These are phyloP conservation scores for Lutjanus campechanus DNA, from an alignment of 2,797 vertebrate genomes.

Conservation along the genomic window DNA sequence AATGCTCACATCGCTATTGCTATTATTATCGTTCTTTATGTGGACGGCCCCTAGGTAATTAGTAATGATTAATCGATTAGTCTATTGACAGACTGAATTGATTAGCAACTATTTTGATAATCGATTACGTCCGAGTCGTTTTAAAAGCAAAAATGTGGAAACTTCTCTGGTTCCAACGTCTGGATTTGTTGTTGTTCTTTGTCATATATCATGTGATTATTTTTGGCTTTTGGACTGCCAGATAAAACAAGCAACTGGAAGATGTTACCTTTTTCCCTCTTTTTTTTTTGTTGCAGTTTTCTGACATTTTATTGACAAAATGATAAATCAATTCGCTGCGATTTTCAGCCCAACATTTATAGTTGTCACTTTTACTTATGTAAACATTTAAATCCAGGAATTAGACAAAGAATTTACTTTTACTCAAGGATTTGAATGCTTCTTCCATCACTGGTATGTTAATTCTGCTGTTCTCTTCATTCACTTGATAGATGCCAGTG, in stretches of 20 bases:
- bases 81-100: neutral
- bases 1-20: too few relatives aligned
- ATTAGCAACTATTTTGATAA: neutral
- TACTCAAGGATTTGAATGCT: neutral
- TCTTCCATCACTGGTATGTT: constrained; percentile 1
- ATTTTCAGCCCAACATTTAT: neutral
- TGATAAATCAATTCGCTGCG: neutral
- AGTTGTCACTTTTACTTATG: too few relatives aligned
- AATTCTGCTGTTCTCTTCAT: neutral
- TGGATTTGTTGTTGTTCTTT: neutral
- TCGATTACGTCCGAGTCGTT: too few relatives aligned
- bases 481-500: neutral
- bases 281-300: neutral
- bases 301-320: neutral
- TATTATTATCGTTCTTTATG: too few relatives aligned
- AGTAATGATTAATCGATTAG: neutral
- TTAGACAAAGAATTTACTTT: neutral
- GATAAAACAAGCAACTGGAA: neutral
- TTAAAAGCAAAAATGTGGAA: neutral
- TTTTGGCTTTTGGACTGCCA: neutral
- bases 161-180: neutral
- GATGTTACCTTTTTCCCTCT: neutral
- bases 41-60: too few relatives aligned
- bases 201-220: neutral
- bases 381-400: neutral